Conservation (phyloP, 2,113 vertebrate genomes). For the Gymnocephalus cernua region DNA sequence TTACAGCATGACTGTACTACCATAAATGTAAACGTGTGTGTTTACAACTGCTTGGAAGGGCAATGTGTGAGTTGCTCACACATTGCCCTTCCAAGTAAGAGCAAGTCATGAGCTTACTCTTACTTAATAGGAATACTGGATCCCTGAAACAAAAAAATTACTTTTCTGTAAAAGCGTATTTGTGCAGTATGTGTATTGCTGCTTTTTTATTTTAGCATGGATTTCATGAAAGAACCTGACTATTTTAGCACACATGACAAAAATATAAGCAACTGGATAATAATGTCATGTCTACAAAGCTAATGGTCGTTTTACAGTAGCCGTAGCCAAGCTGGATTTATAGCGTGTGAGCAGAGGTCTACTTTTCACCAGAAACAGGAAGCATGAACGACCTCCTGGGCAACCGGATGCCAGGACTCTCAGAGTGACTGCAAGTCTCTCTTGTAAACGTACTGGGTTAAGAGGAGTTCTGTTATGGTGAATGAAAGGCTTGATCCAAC, state of each 20-base stretch:
- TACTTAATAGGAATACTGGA: neutral
- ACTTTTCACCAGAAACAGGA: too few species aligned
- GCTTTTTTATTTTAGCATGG: neutral
- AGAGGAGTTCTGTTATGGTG: too few species aligned
- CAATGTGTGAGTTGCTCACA: neutral
- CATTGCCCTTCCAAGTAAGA: too few species aligned
- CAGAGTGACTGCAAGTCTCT: too few species aligned
- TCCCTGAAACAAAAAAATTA: neutral
- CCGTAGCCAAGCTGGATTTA: too few species aligned
- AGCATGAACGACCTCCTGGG: too few species aligned
- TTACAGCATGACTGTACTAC: neutral
- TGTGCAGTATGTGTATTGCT: neutral
- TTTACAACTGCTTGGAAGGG: constrained; percentile 19
- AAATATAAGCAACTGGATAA: neutral
- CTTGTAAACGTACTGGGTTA: too few species aligned
- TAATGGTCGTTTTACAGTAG: too few species aligned
- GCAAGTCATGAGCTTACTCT: neutral
- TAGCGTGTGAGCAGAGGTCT: too few species aligned
- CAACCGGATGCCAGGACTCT: too few species aligned
- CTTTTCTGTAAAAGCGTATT: neutral
- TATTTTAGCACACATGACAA: neutral
- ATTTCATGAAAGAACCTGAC: neutral
- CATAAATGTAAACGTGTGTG: constrained; percentile 14
- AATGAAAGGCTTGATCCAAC: too few species aligned
- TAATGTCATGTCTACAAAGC: neutral